phyloP scores from a whole-genome alignment of 2,797 vertebrate species.

The Coccyzus lansbergi region DNA sequence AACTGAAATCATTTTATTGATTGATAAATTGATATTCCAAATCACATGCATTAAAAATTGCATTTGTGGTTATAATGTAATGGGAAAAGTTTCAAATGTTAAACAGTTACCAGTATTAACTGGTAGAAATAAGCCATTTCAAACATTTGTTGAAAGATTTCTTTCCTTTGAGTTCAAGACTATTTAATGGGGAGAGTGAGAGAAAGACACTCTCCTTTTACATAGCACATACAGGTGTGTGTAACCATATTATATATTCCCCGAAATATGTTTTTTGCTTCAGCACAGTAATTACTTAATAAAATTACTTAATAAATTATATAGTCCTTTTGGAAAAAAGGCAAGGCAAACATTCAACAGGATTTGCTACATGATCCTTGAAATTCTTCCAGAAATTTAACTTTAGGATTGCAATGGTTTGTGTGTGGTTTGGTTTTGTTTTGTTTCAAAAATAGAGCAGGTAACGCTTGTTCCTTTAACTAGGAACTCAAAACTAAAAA shows the following conservation, averaged over 20 bases:
- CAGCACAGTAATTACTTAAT: not conserved
- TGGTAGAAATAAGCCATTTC: not conserved
- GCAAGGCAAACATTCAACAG: not conserved
- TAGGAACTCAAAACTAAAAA: not conserved
- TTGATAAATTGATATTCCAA: not conserved
- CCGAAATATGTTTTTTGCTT: not conserved
- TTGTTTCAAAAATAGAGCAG: not conserved
- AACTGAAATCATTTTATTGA: not conserved
- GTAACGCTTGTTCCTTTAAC: not conserved
- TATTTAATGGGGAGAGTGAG: not conserved
- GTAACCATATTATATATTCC: not conserved
- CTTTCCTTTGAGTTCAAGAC: not conserved
- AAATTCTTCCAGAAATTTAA: not conserved
- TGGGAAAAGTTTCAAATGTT: not conserved
- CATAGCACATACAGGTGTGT: not conserved
- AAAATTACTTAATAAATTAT: not conserved
- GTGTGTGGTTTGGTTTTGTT: not conserved
- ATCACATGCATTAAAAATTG: not conserved
- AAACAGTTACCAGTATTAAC: not conserved
- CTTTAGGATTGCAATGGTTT: not conserved
- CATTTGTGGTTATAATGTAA: not conserved
- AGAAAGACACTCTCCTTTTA: not conserved
- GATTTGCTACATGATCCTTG: not conserved
- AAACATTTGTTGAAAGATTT: not conserved
- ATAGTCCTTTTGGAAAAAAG: not conserved